phyloP scores from a whole-genome alignment of 2,113 vertebrate genomes.

The Phaethornis superciliosus region DNA sequence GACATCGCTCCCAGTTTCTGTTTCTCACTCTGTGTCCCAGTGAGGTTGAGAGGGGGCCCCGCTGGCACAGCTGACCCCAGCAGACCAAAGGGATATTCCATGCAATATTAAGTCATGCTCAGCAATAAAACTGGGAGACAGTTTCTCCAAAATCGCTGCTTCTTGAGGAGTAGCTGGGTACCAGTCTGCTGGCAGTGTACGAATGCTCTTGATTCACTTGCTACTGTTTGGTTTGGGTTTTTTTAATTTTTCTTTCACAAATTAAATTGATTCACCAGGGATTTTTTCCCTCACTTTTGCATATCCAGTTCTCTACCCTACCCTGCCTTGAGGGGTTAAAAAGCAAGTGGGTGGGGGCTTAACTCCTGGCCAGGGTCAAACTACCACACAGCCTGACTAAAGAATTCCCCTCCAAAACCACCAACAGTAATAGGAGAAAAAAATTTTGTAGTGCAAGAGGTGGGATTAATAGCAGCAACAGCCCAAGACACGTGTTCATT shows the following conservation, averaged over 20 bases:
- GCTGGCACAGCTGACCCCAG: neutral
- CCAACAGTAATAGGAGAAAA: neutral
- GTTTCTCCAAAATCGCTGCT: neutral
- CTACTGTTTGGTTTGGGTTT: neutral
- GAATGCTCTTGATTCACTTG: neutral
- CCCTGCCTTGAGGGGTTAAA: neutral
- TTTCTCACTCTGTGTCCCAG: neutral
- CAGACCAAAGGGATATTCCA: neutral
- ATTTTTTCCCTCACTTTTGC: neutral
- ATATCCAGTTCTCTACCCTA: neutral
- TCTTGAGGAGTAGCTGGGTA: neutral
- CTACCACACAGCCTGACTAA: neutral
- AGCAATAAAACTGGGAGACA: neutral
- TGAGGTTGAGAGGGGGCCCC: neutral
- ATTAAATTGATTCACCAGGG: neutral
- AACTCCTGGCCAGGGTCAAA: neutral
- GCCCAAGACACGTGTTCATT: neutral
- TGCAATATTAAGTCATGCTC: neutral
- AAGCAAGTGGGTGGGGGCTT: neutral
- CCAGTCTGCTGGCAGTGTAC: neutral
- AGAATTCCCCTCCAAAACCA: neutral
- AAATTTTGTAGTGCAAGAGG: neutral
- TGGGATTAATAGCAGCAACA: neutral
- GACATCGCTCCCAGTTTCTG: neutral
- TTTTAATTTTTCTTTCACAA: neutral